A percentile compares a stretch with the other conserved stretches of the same genome.
Conservation (phyloP, 1,140 invertebrate genomes). For the Maconellicoccus hirsutus region DNA sequence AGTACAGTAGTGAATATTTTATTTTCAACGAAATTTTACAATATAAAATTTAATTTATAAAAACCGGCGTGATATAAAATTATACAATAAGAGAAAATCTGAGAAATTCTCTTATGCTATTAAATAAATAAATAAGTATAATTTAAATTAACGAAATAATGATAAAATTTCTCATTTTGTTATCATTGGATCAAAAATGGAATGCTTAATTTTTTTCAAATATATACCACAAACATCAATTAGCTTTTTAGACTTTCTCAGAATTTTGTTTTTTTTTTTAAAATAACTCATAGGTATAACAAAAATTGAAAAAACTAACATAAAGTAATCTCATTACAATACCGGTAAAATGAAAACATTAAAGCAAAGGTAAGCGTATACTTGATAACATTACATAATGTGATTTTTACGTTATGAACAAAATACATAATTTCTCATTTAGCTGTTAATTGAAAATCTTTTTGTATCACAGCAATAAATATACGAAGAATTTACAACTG, state of each 20-base stretch:
- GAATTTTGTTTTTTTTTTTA: neutral
- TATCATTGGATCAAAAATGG: neutral
- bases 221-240: neutral
- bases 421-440: neutral
- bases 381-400: neutral
- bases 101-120: neutral
- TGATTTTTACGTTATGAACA: neutral
- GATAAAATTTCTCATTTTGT: neutral
- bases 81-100: neutral
- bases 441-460: neutral
- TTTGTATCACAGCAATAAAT: neutral
- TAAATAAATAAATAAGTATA: neutral
- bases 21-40: constrained; percentile 2
- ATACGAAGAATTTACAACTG: neutral
- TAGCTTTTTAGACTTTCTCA: neutral
- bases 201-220: neutral
- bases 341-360: neutral
- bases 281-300: neutral
- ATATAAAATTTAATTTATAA: constrained; percentile 1
- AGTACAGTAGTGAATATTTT: neutral
- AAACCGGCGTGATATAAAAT: constrained; percentile 8
- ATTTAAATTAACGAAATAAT: neutral
- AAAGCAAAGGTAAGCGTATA: constrained; percentile 2
- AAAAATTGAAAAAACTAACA: neutral
- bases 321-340: neutral